Conservation (phyloP, 2,888 invertebrate species). For the Caenorhabditis auriculariae region DNA sequence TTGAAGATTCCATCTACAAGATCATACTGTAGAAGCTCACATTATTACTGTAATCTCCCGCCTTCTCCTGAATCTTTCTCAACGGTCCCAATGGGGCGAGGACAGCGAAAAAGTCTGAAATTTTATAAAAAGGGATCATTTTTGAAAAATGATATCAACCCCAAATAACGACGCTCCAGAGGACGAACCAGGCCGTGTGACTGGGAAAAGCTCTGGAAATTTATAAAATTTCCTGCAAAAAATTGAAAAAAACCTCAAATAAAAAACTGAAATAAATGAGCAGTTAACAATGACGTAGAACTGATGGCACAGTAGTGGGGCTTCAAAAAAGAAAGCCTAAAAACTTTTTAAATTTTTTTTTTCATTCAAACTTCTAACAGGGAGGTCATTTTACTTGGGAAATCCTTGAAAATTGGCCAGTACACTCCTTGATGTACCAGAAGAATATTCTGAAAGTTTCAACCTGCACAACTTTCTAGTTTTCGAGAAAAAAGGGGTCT, state of each 20-base stretch:
- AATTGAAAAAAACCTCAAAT: constrained; percentile 15
- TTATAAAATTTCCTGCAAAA: background rate
- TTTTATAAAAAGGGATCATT: background rate
- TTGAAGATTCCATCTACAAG: background rate
- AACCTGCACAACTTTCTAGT: too few species aligned
- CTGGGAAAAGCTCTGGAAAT: constrained; percentile 35
- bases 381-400: too few species aligned
- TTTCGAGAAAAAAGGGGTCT: too few species aligned
- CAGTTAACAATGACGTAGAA: constrained; percentile 49
- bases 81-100: constrained; percentile 49
- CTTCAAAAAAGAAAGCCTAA: constrained; percentile 33
- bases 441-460: too few species aligned
- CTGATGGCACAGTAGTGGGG: constrained; percentile 37
- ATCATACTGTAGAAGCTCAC: constrained; percentile 7
- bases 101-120: constrained; percentile 51
- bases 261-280: constrained; percentile 48
- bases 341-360: too few species aligned
- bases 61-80: constrained; percentile 42
- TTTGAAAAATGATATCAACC: constrained; percentile 20
- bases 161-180: constrained; percentile 44
- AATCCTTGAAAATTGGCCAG: too few species aligned
- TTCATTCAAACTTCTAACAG: too few species aligned
- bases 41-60: constrained; percentile 47
- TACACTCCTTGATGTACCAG: too few species aligned
- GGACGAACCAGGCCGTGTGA: constrained; percentile 48